Evolutionary conservation across 2,888 invertebrate genomes (phyloP), one percentile per base, ranked within the genome.

Genomic region (Parapristionchus giblindavisi): DNA sequence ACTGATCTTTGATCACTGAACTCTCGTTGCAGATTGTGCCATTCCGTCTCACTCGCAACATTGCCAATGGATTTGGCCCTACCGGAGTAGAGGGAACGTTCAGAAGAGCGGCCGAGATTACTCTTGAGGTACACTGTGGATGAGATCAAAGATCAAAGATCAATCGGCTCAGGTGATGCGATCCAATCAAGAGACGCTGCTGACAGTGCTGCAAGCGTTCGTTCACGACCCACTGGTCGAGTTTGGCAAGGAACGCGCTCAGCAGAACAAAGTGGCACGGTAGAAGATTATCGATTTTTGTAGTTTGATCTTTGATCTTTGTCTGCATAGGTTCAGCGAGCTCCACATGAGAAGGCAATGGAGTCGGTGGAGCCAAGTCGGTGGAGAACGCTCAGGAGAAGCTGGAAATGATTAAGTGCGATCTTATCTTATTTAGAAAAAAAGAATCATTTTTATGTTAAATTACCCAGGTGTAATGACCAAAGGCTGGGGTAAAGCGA

Each of bases 11-110:
- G n/a, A n/a, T n/a, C n/a, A n/a, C n/a, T n/a, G n/a, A n/a, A n/a
- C n/a, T n/a, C n/a, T n/a, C 24, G 14, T 34, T 77, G 63, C 72
- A 90, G 84, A 81, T 88, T 29, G 90, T 91, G 11, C 90, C 91
- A n/a, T 99, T 99, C 89, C 91, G 98, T 0, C 91, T 99, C 73
- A 99, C 99, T 0, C 95, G 94, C 79, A 99, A 98, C 87, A 95
- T 99, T 95, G 92, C 94, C 51, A 92, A 94, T 54, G 98, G 96
- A 2, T 95, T 99, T 95, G 91, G 91, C 17, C 94, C 96, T 0
- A 90, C 96, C 54, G 94, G 94, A 61, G 92, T 93, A 72, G 96
- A 99, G 89, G 99, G 99, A 51, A 79, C 80, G 3, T 88, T 86
- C 79, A 77, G 85, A 8, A 65, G 74, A 11, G 71, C 79, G 27